These are phyloP conservation scores for Trichogramma evanescens DNA, from an alignment of 2,888 invertebrate species.

Conservation along the genomic window DNA sequence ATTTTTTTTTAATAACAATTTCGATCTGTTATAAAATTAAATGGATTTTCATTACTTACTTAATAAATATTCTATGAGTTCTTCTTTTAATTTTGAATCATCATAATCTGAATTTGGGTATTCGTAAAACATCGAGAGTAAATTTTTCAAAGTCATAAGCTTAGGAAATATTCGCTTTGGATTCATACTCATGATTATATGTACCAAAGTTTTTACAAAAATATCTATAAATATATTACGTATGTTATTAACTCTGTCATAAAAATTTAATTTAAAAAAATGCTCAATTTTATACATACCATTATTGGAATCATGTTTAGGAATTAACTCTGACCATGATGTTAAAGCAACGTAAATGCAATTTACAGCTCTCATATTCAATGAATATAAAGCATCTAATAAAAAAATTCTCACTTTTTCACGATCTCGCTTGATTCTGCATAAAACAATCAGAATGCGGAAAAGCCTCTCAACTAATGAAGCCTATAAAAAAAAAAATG, in stretches of 20 bases:
- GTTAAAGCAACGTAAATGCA: slow-evolving; percentile 34
- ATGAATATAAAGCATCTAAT: too few relatives aligned
- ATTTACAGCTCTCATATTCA: too few relatives aligned
- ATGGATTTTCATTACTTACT: slow-evolving; percentile 6
- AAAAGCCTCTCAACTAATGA: too few relatives aligned
- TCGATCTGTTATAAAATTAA: slow-evolving; percentile 1
- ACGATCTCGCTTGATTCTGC: too few relatives aligned
- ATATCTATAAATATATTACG: slow-evolving; percentile 35
- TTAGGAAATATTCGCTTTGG: slow-evolving; percentile 34
- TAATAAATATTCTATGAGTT: background rate
- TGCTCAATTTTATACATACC: too few relatives aligned
- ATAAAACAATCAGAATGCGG: too few relatives aligned
- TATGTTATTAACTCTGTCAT: background rate
- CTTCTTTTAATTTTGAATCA: background rate
- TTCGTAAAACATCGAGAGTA: slow-evolving; percentile 35
- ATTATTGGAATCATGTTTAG: too few relatives aligned
- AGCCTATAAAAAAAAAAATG: too few relatives aligned
- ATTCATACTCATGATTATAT: background rate
- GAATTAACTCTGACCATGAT: slow-evolving; percentile 45
- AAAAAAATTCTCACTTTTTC: too few relatives aligned
- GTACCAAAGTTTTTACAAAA: slow-evolving; percentile 36
- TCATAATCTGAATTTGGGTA: background rate
- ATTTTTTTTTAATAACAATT: background rate
- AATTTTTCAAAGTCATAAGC: slow-evolving; percentile 35
- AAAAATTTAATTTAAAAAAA: background rate